Conservation (phyloP, 1,140 invertebrate genomes). For the Nasonia giraulti region DNA sequence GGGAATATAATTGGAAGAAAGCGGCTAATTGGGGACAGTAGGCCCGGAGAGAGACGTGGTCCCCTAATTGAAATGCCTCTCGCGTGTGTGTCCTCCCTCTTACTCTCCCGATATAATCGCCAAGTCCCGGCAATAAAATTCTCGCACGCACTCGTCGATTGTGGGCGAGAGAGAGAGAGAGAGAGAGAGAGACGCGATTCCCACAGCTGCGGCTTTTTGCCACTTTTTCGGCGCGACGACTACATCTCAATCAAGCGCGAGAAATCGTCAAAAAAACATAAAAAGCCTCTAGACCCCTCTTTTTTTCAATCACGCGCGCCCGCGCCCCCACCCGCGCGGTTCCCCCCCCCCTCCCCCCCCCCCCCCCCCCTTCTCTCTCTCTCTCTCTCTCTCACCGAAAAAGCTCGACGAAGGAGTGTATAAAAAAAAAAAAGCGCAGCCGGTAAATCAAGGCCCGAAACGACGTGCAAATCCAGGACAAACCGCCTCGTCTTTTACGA, state of each 20-base stretch:
- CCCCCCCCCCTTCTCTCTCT: too few relatives aligned
- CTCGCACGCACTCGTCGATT: neutral
- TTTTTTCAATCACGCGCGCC: neutral
- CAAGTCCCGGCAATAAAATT: slow-evolving; percentile 33
- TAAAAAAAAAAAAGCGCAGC: slow-evolving; percentile 11
- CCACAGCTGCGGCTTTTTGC: too few relatives aligned
- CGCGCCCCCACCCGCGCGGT: too few relatives aligned
- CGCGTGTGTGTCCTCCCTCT: slow-evolving; percentile 32
- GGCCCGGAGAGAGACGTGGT: neutral
- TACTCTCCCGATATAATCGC: slow-evolving; percentile 37
- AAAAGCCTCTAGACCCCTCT: neutral
- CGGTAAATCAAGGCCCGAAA: slow-evolving; percentile 18
- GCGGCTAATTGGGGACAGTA: slow-evolving; percentile 42
- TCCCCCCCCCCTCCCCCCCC: too few relatives aligned
- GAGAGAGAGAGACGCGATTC: too few relatives aligned
- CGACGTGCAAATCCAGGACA: slow-evolving; percentile 30
- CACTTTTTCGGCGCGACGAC: too few relatives aligned
- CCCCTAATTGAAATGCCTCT: slow-evolving; percentile 49
- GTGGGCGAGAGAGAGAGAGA: too few relatives aligned
- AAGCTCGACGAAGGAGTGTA: neutral
- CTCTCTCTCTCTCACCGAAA: too few relatives aligned
- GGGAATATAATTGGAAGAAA: slow-evolving; percentile 38
- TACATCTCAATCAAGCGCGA: neutral
- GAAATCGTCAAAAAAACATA: neutral
- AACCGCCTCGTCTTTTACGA: neutral